These are phyloP conservation scores for Planococcus citri DNA, from an alignment of 1,140 invertebrate genomes.

Conservation along the genomic window DNA sequence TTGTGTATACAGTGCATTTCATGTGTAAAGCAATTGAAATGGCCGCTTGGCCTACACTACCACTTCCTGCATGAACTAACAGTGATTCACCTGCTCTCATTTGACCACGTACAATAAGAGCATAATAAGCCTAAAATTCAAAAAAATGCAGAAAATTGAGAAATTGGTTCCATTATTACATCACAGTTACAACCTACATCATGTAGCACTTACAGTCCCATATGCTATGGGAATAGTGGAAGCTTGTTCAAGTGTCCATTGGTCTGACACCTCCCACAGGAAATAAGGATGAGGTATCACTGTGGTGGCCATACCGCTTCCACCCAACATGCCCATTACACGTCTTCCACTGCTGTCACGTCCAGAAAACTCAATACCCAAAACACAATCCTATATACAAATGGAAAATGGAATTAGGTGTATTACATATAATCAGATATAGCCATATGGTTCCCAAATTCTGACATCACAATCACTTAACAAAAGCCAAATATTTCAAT, in stretches of 20 bases:
- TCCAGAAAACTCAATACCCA: slow-evolving; percentile 90
- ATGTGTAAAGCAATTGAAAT: slow-evolving; percentile 80
- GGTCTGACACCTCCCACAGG: slow-evolving; percentile 77
- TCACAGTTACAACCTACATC: no score
- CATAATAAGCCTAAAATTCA: slow-evolving; percentile 67
- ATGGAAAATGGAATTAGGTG: background rate
- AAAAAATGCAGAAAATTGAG: background rate
- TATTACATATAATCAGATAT: no score
- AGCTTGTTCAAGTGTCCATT: slow-evolving; percentile 83
- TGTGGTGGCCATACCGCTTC: slow-evolving; percentile 76
- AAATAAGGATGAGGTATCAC: slow-evolving; percentile 71
- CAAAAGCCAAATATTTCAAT: no score
- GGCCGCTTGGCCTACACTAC: slow-evolving; percentile 90
- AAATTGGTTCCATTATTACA: no score
- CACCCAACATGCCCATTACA: slow-evolving; percentile 90
- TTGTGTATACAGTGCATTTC: slow-evolving; percentile 71
- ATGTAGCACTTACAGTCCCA: slow-evolving; percentile 55
- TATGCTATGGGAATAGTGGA: slow-evolving; percentile 92
- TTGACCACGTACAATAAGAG: slow-evolving; percentile 68
- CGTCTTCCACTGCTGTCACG: slow-evolving; percentile 55
- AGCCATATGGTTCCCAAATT: no score
- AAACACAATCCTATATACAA: slow-evolving; percentile 64
- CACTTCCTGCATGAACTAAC: slow-evolving; percentile 88
- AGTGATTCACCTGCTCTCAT: slow-evolving; percentile 72
- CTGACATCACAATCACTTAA: no score